A percentile compares a stretch with the other conserved stretches of the same genome.
Evolutionary conservation across 1,140 invertebrate species (phyloP).

Genomic region (Anastatus disparis): DNA sequence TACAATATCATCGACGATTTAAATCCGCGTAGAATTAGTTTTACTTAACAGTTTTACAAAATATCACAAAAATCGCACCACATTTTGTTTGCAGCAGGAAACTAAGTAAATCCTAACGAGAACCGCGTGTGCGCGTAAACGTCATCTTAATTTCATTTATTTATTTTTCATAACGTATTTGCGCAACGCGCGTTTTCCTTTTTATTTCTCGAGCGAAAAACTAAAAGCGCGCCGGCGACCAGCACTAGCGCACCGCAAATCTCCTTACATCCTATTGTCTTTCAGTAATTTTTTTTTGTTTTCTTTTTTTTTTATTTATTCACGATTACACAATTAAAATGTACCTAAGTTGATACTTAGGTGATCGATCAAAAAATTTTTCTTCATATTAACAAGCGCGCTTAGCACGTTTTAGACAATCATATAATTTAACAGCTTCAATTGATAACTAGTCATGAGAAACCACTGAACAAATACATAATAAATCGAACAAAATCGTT

Average conservation of each 20-base stretch:
- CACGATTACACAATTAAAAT: conserved; percentile 21
- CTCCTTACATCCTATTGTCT: conserved; percentile 56
- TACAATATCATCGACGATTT: conserved; percentile 31
- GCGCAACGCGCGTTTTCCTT: conserved; percentile 39
- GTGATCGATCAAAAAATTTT: background rate
- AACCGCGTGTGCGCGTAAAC: conserved; percentile 20
- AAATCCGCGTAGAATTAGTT: conserved; percentile 15
- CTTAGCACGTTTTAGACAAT: background rate
- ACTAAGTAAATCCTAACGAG: conserved; percentile 44
- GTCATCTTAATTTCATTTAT: background rate
- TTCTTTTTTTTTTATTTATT: conserved; percentile 33
- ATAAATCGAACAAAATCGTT: conserved; percentile 16
- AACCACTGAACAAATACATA: background rate
- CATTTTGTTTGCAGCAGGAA: conserved; percentile 61
- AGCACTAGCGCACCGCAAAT: conserved; percentile 45
- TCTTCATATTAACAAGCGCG: background rate
- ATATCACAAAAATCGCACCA: conserved; percentile 68
- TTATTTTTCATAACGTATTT: conserved; percentile 34
- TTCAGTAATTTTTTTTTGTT: conserved; percentile 39
- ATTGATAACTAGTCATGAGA: background rate
- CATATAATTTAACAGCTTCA: background rate
- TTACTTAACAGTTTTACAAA: conserved; percentile 59
- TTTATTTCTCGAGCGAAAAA: conserved; percentile 38
- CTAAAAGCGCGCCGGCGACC: conserved; percentile 44
- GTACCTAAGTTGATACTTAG: background rate